Percentiles rank a stretch among this genome's conserved stretches.
phyloP scores from a whole-genome alignment of 2,113 vertebrate genomes.

The Xenopus borealis region DNA sequence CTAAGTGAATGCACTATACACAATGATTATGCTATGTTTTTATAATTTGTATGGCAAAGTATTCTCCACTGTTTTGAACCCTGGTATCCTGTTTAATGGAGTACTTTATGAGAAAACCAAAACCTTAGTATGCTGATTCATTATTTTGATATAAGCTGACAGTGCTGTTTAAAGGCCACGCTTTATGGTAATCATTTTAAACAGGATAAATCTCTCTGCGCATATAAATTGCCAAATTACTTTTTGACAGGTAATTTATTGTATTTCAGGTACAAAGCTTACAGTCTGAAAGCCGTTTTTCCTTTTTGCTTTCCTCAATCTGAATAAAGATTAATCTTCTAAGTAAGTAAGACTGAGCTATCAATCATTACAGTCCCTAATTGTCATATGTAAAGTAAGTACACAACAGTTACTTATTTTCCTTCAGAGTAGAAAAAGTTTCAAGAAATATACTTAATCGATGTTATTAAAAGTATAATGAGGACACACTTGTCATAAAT shows the following conservation, averaged over 20 bases:
- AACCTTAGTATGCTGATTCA: not conserved
- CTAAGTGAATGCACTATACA: too few species aligned
- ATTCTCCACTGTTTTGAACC: too few species aligned
- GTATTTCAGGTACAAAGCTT: slow-evolving; percentile 5
- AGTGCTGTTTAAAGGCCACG: not conserved
- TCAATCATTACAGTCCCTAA: not conserved
- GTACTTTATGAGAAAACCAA: too few species aligned
- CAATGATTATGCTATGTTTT: too few species aligned
- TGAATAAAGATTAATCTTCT: slow-evolving; percentile 13
- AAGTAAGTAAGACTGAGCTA: not conserved
- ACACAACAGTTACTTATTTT: not conserved
- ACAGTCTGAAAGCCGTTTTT: not conserved
- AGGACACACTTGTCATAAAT: too few species aligned
- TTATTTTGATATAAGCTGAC: slow-evolving; percentile 4
- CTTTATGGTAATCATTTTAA: slow-evolving; percentile 7
- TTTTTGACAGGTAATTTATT: slow-evolving; percentile 15
- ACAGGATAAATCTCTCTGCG: not conserved
- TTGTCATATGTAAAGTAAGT: not conserved
- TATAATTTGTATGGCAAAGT: too few species aligned
- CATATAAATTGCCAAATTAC: slow-evolving; percentile 12
- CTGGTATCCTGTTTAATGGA: too few species aligned
- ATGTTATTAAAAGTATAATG: too few species aligned
- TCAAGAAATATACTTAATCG: too few species aligned
- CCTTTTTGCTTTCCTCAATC: not conserved
- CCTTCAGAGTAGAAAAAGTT: too few species aligned